Conservation (phyloP, 2,888 invertebrate genomes). For the Ceratothoa steindachneri region DNA sequence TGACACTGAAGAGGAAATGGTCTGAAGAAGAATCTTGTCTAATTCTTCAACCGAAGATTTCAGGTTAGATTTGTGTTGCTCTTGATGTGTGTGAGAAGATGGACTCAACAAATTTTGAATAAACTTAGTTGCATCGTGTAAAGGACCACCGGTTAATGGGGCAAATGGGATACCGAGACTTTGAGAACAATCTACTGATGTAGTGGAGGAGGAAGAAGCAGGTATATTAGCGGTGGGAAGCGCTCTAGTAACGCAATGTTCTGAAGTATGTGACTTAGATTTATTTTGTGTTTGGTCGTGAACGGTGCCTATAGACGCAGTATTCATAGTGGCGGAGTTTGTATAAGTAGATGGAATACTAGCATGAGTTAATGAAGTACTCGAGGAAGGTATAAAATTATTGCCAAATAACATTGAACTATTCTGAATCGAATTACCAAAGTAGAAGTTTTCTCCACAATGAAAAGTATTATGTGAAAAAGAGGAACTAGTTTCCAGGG, state of each 20-base stretch:
- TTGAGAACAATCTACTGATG: background rate
- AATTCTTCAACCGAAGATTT: background rate
- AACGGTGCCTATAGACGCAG: background rate
- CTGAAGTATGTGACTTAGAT: background rate
- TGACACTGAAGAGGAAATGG: background rate
- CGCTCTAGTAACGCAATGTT: background rate
- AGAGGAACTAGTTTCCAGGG: background rate
- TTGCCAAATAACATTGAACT: background rate
- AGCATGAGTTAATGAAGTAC: background rate
- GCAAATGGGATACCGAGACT: background rate
- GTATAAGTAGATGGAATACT: background rate
- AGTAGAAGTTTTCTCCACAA: background rate
- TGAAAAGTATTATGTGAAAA: background rate
- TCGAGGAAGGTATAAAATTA: background rate
- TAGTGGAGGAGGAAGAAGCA: background rate
- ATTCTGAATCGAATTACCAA: conserved; percentile 4
- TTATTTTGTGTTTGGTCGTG: background rate
- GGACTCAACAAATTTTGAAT: background rate
- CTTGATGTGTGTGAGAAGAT: background rate
- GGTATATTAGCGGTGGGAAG: background rate
- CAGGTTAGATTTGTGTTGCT: background rate
- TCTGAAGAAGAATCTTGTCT: background rate
- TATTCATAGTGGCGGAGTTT: background rate
- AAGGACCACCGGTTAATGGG: background rate
- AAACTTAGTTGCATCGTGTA: background rate